Conservation (phyloP, 2,888 invertebrate genomes). For the Cosmia pyralina region DNA sequence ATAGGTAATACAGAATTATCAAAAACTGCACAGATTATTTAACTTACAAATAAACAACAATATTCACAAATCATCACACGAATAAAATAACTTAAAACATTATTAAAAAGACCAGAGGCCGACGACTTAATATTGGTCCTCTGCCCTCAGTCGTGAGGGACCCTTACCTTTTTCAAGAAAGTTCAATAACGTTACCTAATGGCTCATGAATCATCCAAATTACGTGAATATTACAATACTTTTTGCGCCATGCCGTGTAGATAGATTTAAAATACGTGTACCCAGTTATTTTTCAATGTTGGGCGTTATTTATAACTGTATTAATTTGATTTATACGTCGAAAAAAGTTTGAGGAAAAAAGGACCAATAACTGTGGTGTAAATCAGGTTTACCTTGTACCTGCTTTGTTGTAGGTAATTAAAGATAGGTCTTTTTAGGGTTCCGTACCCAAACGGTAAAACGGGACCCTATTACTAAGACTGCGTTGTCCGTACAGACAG, state of each 20-base stretch:
- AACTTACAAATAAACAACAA: neutral
- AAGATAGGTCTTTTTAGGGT: neutral
- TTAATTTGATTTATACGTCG: constrained; percentile 55
- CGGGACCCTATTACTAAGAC: no score
- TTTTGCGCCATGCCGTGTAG: constrained; percentile 71
- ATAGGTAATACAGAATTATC: no score
- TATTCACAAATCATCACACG: constrained; percentile 1
- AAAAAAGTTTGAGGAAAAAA: constrained; percentile 34
- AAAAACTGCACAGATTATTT: neutral
- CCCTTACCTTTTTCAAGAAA: constrained; percentile 71
- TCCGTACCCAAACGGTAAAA: no score
- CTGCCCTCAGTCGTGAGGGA: constrained; percentile 44
- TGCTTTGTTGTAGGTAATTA: neutral
- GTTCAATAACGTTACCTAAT: constrained; percentile 80
- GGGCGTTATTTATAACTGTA: constrained; percentile 52
- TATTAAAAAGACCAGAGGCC: constrained; percentile 50
- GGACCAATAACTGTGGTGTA: constrained; percentile 15
- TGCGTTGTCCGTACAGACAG: no score
- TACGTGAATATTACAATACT: constrained; percentile 80
- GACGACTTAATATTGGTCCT: constrained; percentile 63
- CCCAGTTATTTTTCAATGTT: constrained; percentile 63
- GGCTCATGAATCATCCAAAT: constrained; percentile 81
- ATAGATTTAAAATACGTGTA: constrained; percentile 75
- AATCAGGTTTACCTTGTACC: constrained; percentile 9
- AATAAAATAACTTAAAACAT: constrained; percentile 30